Evolutionary conservation across 2,888 invertebrate species (phyloP).

Genomic region (Pachydiplax longipennis): DNA sequence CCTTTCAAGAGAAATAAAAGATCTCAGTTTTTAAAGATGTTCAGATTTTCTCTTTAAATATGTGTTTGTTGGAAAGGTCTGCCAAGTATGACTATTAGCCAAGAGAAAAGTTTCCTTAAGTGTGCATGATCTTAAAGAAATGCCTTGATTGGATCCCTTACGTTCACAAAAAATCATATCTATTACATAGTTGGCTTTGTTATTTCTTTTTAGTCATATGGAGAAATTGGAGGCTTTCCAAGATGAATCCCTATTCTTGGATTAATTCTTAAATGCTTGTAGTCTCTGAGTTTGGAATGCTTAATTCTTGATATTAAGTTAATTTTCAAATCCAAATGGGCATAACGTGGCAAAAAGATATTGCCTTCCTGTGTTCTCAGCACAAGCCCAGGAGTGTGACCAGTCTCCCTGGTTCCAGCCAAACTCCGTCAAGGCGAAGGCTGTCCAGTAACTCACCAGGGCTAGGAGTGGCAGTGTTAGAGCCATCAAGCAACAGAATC

Average conservation of each 20-base stretch:
- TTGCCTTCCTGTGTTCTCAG: slow-evolving; percentile 41
- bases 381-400: slow-evolving; percentile 39
- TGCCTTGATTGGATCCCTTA: too few species aligned
- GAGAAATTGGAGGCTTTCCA: too few species aligned
- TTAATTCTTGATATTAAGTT: neutral
- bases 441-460: slow-evolving; percentile 4
- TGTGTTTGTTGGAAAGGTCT: too few species aligned
- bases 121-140: too few species aligned
- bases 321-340: neutral
- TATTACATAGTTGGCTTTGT: too few species aligned
- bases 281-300: too few species aligned
- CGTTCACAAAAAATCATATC: too few species aligned
- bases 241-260: too few species aligned
- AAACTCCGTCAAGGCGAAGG: neutral
- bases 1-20: neutral
- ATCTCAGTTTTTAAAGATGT: neutral
- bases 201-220: too few species aligned
- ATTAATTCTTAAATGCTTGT: too few species aligned
- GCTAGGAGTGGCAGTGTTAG: slow-evolving; percentile 22
- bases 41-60: neutral
- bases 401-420: slow-evolving; percentile 21
- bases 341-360: neutral
- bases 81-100: too few species aligned
- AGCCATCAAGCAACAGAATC: slow-evolving; percentile 18
- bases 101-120: too few species aligned